Conservation (phyloP, 2,113 vertebrate genomes). For the Proterorhinus semilunaris region DNA sequence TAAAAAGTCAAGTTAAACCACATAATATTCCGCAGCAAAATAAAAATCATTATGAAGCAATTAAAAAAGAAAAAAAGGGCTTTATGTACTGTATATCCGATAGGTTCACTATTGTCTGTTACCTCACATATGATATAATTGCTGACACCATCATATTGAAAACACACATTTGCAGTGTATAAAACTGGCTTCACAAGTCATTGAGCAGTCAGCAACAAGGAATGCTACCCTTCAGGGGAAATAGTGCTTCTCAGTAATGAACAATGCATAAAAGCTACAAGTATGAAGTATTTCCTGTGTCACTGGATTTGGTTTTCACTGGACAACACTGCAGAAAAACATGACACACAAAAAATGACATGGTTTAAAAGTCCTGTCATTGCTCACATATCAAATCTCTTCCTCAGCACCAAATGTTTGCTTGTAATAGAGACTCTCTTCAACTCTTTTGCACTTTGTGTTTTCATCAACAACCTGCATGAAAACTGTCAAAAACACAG, state of each 20-base stretch:
- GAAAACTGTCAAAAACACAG: conserved; percentile 39
- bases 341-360: background rate
- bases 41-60: background rate
- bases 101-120: background rate
- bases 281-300: conserved; percentile 53
- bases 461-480: conserved; percentile 45
- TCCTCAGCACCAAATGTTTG: conserved; percentile 50
- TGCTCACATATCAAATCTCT: conserved; percentile 9
- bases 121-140: conserved; percentile 20
- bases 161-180: conserved; percentile 2
- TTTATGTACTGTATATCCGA: no score
- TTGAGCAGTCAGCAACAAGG: conserved; percentile 39
- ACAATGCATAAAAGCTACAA: conserved; percentile 9
- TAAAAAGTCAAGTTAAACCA: background rate
- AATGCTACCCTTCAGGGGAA: conserved; percentile 67
- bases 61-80: no score
- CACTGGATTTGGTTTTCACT: conserved; percentile 19
- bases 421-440: conserved; percentile 39
- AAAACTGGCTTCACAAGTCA: conserved; percentile 55
- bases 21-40: background rate
- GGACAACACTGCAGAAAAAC: conserved; percentile 11
- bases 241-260: conserved; percentile 38
- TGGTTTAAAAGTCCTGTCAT: conserved; percentile 9
- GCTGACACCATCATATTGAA: conserved; percentile 34
- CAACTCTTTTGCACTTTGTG: conserved; percentile 29